Conservation (phyloP, 2,797 vertebrate species). For the Eremophila alpestris region DNA sequence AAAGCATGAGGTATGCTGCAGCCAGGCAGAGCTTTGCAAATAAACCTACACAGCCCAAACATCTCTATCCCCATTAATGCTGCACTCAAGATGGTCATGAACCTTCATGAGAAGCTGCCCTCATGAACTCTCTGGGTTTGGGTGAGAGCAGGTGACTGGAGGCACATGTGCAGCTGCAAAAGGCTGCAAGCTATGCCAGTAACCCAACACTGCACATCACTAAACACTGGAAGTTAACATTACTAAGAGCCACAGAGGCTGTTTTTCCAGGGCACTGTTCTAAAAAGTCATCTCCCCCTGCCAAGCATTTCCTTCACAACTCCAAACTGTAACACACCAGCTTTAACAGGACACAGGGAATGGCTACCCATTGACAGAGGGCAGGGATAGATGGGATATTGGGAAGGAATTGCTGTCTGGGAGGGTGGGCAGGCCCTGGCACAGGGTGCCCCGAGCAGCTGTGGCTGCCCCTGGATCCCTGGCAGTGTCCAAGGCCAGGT, state of each 20-base stretch:
- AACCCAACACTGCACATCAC: not conserved
- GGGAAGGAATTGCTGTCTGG: rapidly evolving
- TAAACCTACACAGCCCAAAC: not conserved
- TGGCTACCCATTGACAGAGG: not conserved
- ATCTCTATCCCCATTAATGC: rapidly evolving
- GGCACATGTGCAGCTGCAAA: not conserved
- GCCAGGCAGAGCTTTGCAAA: not conserved
- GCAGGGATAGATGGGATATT: rapidly evolving
- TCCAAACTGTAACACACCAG: not conserved
- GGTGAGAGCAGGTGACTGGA: not conserved
- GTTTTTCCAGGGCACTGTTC: rapidly evolving
- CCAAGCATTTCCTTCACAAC: not conserved
- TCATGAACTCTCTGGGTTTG: not conserved
- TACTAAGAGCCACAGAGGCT: not conserved
- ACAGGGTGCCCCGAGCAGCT: not conserved
- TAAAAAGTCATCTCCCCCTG: not conserved
- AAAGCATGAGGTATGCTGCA: rapidly evolving
- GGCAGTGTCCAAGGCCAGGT: rapidly evolving
- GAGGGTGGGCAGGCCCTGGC: not conserved
- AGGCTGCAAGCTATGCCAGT: not conserved
- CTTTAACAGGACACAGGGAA: not conserved
- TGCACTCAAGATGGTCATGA: rapidly evolving
- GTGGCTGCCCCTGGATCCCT: not conserved
- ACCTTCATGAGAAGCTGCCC: not conserved
- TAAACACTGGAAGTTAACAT: not conserved